Evolutionary conservation across 1,140 invertebrate genomes (phyloP).

Genomic region (Lamellibrachia luymesi): DNA sequence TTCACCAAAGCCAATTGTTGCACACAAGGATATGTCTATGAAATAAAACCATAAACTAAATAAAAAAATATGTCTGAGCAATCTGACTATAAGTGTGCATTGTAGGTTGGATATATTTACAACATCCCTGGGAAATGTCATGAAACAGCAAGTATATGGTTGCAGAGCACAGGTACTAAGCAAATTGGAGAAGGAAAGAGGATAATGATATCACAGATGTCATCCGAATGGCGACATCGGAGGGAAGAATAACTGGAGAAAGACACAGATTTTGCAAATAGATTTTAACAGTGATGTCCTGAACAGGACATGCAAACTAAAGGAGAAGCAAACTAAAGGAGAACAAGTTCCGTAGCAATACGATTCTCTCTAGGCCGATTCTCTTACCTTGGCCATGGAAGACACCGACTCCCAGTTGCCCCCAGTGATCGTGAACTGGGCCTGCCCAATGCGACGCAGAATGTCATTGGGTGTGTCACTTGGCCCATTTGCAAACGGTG

Average conservation of each 20-base stretch:
- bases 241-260: too few relatives aligned
- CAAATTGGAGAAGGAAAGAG: too few relatives aligned
- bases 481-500: slow-evolving; percentile 90
- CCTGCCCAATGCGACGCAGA: slow-evolving; percentile 85
- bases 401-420: slow-evolving; percentile 79
- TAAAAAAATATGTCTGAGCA: neutral
- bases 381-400: slow-evolving; percentile 71
- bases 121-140: too few relatives aligned
- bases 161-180: too few relatives aligned
- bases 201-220: too few relatives aligned
- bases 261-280: too few relatives aligned
- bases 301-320: too few relatives aligned
- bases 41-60: neutral
- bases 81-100: neutral
- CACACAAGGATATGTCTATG: neutral
- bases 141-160: too few relatives aligned
- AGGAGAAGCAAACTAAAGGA: too few relatives aligned
- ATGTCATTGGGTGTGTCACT: slow-evolving; percentile 90
- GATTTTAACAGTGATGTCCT: too few relatives aligned
- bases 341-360: neutral
- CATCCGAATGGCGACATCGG: too few relatives aligned
- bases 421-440: slow-evolving; percentile 75
- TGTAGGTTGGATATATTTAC: neutral
- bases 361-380: neutral
- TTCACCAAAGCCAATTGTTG: neutral